Evolutionary conservation across 2,797 vertebrate genomes (phyloP).

Genomic region (Lutjanus argentimaculatus): DNA sequence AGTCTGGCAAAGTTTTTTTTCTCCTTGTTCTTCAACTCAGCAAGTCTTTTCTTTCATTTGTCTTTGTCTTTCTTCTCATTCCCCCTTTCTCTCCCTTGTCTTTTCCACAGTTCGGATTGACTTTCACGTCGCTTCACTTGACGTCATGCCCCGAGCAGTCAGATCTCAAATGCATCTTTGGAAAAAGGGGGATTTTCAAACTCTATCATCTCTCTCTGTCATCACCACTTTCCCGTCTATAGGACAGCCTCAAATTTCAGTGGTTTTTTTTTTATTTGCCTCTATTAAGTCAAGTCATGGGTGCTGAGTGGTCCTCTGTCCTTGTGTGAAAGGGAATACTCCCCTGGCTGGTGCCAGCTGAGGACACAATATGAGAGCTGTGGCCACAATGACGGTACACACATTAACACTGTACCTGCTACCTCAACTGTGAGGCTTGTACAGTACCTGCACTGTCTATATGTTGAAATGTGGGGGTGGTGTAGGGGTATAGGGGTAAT

Average conservation of each 20-base stretch:
- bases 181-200: slow-evolving; percentile 25
- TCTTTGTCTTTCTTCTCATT: slow-evolving; percentile 27
- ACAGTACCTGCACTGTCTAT: slow-evolving; percentile 42
- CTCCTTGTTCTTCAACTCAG: slow-evolving; percentile 42
- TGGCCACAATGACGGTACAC: slow-evolving; percentile 42
- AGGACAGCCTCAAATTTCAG: slow-evolving; percentile 48
- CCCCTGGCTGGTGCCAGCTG: slow-evolving; percentile 34
- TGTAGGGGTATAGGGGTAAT: slow-evolving; percentile 34
- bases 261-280: neutral
- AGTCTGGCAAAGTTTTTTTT: neutral
- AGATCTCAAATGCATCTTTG: slow-evolving; percentile 61
- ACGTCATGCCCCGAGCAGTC: slow-evolving; percentile 31
- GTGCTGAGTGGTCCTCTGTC: slow-evolving; percentile 37
- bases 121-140: slow-evolving; percentile 29
- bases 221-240: slow-evolving; percentile 19
- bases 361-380: slow-evolving; percentile 36
- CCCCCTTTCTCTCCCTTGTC: slow-evolving; percentile 12
- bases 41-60: slow-evolving; percentile 37
- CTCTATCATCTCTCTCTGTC: slow-evolving; percentile 35
- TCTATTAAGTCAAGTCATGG: slow-evolving; percentile 21
- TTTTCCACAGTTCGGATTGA: slow-evolving; percentile 44
- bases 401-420: neutral
- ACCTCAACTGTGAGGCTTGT: neutral
- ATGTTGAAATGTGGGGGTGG: neutral
- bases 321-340: slow-evolving; percentile 63